Evolutionary conservation across 2,888 invertebrate species (phyloP).

Genomic region (Aradus depressus): DNA sequence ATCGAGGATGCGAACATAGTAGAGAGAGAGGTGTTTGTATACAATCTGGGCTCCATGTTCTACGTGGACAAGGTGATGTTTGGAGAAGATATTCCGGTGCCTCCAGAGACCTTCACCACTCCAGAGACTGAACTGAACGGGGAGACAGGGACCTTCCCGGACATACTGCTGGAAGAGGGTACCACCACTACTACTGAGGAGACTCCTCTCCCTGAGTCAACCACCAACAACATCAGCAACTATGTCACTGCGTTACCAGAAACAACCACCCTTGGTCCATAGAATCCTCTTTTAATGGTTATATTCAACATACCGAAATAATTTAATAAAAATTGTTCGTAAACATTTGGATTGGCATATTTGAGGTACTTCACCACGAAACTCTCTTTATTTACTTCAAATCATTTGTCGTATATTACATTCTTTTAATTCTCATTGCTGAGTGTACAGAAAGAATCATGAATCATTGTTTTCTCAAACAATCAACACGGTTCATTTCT

Average conservation of each 20-base stretch:
- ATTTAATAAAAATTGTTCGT: too few species aligned
- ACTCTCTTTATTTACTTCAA: too few species aligned
- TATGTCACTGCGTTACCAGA: constrained; percentile 17
- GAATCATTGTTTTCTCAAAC: too few species aligned
- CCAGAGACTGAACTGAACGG: constrained; percentile 17
- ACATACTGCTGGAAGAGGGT: constrained; percentile 24
- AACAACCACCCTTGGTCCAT: constrained; percentile 8
- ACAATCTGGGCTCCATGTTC: constrained; percentile 54
- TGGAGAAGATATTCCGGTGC: constrained; percentile 30
- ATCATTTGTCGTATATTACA: too few species aligned
- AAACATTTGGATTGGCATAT: too few species aligned
- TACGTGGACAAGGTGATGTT: constrained; percentile 49
- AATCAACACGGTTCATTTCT: too few species aligned
- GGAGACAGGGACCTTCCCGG: constrained; percentile 22
- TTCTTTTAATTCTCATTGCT: too few species aligned
- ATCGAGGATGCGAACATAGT: constrained; percentile 48
- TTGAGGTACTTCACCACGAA: too few species aligned
- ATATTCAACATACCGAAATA: too few species aligned
- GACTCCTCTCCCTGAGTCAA: constrained; percentile 2
- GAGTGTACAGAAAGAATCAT: too few species aligned
- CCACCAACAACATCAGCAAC: too few species aligned
- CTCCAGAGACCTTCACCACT: constrained; percentile 6
- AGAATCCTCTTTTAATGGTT: too few species aligned
- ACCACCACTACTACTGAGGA: constrained; percentile 18
- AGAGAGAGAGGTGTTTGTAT: constrained; percentile 51